Evolutionary conservation across 2,888 invertebrate species (phyloP), one percentile per base, ranked within the genome.

Genomic region (Troglohyphantes excavatus): DNA sequence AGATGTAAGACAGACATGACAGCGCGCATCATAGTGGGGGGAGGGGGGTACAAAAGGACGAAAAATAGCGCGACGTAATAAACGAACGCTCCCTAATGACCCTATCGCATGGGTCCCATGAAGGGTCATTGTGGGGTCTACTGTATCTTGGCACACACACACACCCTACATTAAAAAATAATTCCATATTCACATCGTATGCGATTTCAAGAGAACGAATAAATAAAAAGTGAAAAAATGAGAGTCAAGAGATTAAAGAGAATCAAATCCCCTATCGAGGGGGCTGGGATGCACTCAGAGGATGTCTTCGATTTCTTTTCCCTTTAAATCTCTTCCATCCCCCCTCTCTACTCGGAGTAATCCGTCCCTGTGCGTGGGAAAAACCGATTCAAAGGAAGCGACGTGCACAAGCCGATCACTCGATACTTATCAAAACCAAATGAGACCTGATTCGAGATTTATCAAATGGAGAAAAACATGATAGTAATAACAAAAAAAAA

Each of bases 341-440:
- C 59, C 59, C 19, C 59, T 59, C 59, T 61, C 9, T 9, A 33
- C 75, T 75, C 61, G 59, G 61, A 70, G 72, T 82, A 82, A 82
- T 82, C 82, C 82, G 70, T 70, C 73, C 70, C 19, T 67, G 81
- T 65, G 81, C 73, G 81, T 75, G 87, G 81, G 73, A 88, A 88
- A 75, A 68, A 67, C 43, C 67, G 3, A 87, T 65, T 81, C 81
- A 81, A 88, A 81, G 87, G 87, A 88, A 88, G 79, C 78, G 72
- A 73, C 70, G 61, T 72, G 53, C 63, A 53, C 86, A 86, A 78
- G 68, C 67, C 61, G 70, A 87, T 73, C 72, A 88, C 75, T 82
- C 75, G 87, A 81, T 88, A 88, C 81, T 88, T 88, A 88, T 88
- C 81, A 88, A 75, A 73, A 67, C 73, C 53, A 67, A 75, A 81